Conservation (phyloP, 2,113 vertebrate species). For the Mesitornis unicolor region DNA sequence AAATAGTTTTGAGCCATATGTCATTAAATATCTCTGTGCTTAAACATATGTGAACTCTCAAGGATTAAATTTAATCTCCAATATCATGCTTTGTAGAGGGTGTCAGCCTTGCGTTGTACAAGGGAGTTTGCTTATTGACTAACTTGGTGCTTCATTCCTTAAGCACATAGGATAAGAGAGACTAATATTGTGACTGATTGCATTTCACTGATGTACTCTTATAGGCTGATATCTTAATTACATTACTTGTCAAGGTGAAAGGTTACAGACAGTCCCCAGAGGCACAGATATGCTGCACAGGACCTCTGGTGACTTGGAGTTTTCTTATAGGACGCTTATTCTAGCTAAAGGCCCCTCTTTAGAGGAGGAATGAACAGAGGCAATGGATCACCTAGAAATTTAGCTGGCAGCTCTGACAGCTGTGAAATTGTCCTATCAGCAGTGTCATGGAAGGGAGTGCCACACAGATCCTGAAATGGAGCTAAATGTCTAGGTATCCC, state of each 20-base stretch:
- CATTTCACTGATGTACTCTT: not conserved
- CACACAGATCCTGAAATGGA: not conserved
- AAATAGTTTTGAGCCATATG: not conserved
- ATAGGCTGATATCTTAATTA: not conserved
- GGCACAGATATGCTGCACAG: not conserved
- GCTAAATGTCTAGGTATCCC: not conserved
- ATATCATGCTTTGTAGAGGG: not conserved
- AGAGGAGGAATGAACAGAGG: not conserved
- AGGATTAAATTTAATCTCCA: not conserved
- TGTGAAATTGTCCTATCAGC: conserved; percentile 11
- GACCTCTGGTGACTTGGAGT: not conserved
- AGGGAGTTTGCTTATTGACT: not conserved
- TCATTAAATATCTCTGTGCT: not conserved
- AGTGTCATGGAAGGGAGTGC: not conserved
- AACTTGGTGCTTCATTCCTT: not conserved
- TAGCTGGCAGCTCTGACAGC: not conserved
- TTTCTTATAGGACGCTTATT: not conserved
- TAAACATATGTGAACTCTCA: not conserved
- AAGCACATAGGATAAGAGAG: not conserved
- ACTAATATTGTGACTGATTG: not conserved
- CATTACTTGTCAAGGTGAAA: not conserved
- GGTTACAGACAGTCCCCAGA: not conserved
- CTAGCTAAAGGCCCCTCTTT: not conserved
- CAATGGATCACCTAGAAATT: not conserved
- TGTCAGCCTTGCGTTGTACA: not conserved